Evolutionary conservation across 1,140 invertebrate genomes (phyloP).

Genomic region (Drosophila auraria): DNA sequence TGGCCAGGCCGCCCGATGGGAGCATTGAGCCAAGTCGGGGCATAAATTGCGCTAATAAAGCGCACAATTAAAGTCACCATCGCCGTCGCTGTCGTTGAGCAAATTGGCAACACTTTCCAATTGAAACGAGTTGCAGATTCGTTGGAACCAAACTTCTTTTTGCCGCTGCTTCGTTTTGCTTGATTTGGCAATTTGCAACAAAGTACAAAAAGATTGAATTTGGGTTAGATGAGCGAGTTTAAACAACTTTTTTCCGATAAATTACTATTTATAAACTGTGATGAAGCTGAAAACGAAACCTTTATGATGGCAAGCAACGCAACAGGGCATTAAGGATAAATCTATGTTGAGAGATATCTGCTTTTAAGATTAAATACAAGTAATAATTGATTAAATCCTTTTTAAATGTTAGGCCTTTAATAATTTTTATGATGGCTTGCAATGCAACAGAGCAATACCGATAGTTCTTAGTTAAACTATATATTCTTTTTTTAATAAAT

Average conservation of each 20-base stretch:
- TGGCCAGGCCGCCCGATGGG: constrained; percentile 24
- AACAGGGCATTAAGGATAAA: not conserved
- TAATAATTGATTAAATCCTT: too few relatives aligned
- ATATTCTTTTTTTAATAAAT: too few relatives aligned
- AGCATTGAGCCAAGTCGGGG: constrained; percentile 60
- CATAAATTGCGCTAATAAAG: constrained; percentile 83
- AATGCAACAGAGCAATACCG: too few relatives aligned
- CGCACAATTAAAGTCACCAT: constrained; percentile 72
- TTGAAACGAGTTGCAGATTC: constrained; percentile 64
- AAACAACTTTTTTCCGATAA: not conserved
- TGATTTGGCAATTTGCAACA: constrained; percentile 24
- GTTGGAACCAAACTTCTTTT: constrained; percentile 19
- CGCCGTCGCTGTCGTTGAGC: constrained; percentile 51
- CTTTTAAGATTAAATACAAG: too few relatives aligned
- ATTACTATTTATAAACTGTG: not conserved
- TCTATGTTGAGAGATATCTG: too few relatives aligned
- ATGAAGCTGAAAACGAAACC: not conserved
- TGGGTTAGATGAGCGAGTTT: constrained; percentile 38
- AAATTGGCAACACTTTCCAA: constrained; percentile 83
- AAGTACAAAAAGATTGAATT: constrained; percentile 43
- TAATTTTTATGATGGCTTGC: too few relatives aligned
- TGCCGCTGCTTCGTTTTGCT: constrained; percentile 1
- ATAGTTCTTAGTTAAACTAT: too few relatives aligned
- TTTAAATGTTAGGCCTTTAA: too few relatives aligned
- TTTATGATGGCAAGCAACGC: not conserved